A percentile compares a stretch with the other conserved stretches of the same genome.
phyloP scores from a whole-genome alignment of 2,113 vertebrate genomes.

The Genyomyrus donnyi region DNA sequence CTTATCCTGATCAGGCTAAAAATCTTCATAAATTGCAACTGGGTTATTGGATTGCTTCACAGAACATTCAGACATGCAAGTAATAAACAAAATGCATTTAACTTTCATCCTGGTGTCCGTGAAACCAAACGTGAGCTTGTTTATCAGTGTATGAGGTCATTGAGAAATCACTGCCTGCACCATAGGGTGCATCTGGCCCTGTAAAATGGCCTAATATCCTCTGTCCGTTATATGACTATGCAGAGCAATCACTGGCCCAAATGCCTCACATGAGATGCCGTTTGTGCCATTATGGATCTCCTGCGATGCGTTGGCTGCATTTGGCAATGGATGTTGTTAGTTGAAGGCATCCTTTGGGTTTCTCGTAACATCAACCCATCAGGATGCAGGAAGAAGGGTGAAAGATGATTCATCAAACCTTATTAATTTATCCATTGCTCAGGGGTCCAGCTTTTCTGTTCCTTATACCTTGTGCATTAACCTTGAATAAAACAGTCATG shows the following conservation, averaged over 20 bases:
- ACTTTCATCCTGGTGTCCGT: background rate
- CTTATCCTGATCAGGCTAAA: background rate
- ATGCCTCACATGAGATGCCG: background rate
- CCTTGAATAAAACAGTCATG: background rate
- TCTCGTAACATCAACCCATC: background rate
- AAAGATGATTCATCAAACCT: background rate
- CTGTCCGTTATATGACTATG: background rate
- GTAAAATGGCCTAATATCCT: background rate
- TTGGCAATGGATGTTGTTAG: background rate
- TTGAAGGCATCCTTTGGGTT: background rate
- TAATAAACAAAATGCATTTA: background rate
- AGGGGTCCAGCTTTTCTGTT: background rate
- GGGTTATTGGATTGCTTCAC: background rate
- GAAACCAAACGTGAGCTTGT: background rate
- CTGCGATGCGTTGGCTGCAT: background rate
- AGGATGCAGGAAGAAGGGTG: background rate
- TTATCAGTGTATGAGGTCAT: background rate
- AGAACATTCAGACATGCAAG: background rate
- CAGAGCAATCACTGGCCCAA: background rate
- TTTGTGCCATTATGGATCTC: background rate
- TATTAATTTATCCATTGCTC: background rate
- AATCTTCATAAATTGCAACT: background rate
- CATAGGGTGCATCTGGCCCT: background rate
- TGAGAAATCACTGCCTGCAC: background rate
- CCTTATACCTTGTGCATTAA: background rate